Evolutionary conservation across 2,113 vertebrate genomes (phyloP).

Genomic region (Albula goreensis): DNA sequence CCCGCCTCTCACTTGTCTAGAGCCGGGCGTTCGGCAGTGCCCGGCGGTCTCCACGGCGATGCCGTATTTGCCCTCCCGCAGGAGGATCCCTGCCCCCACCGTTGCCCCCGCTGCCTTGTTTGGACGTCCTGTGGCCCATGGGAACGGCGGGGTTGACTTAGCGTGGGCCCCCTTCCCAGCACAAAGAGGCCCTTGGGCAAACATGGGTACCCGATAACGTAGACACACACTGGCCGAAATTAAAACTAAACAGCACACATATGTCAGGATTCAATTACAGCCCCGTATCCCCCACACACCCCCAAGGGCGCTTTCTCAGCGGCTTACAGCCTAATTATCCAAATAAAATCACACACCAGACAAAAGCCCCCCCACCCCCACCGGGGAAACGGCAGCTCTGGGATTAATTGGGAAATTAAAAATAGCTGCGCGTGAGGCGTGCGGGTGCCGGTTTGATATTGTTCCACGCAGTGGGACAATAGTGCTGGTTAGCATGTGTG

Average conservation of each 20-base stretch:
- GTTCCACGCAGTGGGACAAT: conserved; percentile 65
- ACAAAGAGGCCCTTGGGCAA: conserved; percentile 61
- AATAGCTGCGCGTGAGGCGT: conserved; percentile 66
- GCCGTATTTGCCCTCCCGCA: neutral
- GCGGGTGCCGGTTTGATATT: conserved; percentile 69
- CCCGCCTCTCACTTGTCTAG: neutral
- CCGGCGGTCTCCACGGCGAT: neutral
- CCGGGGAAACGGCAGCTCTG: conserved; percentile 50
- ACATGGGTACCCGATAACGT: conserved; percentile 62
- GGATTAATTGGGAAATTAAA: conserved; percentile 63
- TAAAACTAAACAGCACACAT: conserved; percentile 68
- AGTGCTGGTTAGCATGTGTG: conserved; percentile 70
- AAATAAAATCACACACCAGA: conserved; percentile 66
- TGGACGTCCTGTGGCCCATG: conserved; percentile 48
- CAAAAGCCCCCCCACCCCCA: conserved; percentile 48
- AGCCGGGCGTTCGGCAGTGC: neutral
- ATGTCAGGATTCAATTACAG: conserved; percentile 71
- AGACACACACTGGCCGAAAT: conserved; percentile 61
- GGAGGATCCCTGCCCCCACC: neutral
- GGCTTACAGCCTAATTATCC: conserved; percentile 72
- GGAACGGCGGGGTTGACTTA: conserved; percentile 62
- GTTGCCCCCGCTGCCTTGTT: conserved; percentile 8
- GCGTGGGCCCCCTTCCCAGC: conserved; percentile 52
- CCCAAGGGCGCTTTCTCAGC: conserved; percentile 60
- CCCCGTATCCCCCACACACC: conserved; percentile 48